Percentiles rank a stretch among this genome's conserved stretches.
Conservation (phyloP, 1,140 invertebrate genomes). For the Microplitis demolitor region DNA sequence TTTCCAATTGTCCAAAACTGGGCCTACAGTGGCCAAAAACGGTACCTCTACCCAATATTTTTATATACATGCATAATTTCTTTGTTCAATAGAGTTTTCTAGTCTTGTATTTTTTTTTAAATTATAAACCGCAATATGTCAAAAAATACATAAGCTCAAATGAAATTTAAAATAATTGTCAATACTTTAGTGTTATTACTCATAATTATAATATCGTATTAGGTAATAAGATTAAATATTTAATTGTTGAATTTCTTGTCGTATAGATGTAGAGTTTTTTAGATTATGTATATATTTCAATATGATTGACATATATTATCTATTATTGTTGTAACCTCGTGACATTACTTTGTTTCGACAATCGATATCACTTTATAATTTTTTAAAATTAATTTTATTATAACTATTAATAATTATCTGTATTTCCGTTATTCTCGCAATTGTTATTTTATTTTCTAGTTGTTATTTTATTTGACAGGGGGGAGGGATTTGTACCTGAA, state of each 20-base stretch:
- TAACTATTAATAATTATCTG: no score
- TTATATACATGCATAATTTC: no score
- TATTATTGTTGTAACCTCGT: not conserved
- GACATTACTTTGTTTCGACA: not conserved
- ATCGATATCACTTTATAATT: not conserved
- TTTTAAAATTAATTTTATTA: not conserved
- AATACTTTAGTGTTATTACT: not conserved
- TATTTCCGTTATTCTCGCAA: no score
- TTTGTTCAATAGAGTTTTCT: no score
- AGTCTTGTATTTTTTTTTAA: no score
- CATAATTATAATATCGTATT: not conserved
- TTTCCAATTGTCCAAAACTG: no score
- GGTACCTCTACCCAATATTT: no score
- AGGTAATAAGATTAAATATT: not conserved
- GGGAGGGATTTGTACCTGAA: conserved; percentile 21
- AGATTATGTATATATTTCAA: not conserved
- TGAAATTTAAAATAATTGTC: not conserved
- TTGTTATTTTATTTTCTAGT: not conserved
- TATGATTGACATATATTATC: not conserved
- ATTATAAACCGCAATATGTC: no score
- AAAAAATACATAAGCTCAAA: not conserved
- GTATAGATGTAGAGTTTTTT: not conserved
- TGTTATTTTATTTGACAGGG: not conserved
- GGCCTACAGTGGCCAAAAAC: no score
- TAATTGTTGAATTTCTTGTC: not conserved